Base-by-base conservation (phyloP, 2,888 invertebrate genomes). In the Stegana nigrithorax region DNA sequence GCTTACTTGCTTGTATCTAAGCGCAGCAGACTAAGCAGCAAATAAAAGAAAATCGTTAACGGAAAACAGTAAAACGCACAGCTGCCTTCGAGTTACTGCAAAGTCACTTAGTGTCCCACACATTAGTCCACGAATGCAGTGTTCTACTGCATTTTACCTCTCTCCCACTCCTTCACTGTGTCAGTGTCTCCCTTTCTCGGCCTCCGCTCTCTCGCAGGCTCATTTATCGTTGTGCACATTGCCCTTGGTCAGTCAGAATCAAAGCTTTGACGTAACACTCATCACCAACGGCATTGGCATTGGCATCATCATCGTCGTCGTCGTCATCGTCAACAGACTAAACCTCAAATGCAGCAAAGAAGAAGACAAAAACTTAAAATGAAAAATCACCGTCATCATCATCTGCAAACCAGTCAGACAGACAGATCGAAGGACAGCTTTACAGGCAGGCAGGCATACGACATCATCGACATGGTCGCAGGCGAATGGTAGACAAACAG, bases 351-450 rank as follows among this genome's bases (percentile, higher is more conserved):
- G 36, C 57, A 57, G 42, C 44, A 25, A 25, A 14, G 17, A 32
- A 6, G 32, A 36, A 50, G 29, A 50, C n/a, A 23, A 23, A 59
- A 50, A 27, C 68, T 61, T 69, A 70, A 68, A 78, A 78, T 78
- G 77, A 76, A 74, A 78, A 71, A 78, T 75, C 75, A 73, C 75
- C 75, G 68, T 73, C 67, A 62, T 63, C 74, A 29, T 17, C n/a
- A 53, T 47, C 32, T 32, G 12, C 4, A 6, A 10, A 29, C 29
- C 8, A 55, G 32, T 32, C 32, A 36, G 12, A 55, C 36, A 55
- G 10, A 36, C 36, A 21, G 1, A 10, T 23, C 8, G 4, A 32
- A n/a, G n/a, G 32, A 1, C n/a, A n/a, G n/a, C n/a, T n/a, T n/a
- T n/a, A n/a, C n/a, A n/a, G n/a, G n/a, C n/a, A n/a, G n/a, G n/a